These are phyloP conservation scores for Diacarnus erythraeanus DNA, from an alignment of 37 sponge, comb jelly and placozoan species.

Conservation along the genomic window DNA sequence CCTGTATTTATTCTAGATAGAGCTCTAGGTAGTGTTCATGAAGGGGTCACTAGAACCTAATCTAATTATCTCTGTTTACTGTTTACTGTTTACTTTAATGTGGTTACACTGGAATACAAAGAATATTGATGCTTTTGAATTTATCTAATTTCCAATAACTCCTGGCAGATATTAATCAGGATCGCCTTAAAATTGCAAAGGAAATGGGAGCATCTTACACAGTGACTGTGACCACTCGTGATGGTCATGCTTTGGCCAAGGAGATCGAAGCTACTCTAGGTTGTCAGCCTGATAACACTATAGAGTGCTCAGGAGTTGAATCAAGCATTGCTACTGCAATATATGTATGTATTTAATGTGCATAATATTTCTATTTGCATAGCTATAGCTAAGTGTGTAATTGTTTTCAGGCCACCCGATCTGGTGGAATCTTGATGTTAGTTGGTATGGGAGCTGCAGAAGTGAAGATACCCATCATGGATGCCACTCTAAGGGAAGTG, in stretches of 20 bases:
- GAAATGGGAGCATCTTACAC: constrained; percentile 59
- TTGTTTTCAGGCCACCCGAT: constrained; percentile 83
- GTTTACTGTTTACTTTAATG: no score
- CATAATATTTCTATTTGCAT: no score
- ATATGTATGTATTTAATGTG: constrained; percentile 71
- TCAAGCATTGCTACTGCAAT: constrained; percentile 67
- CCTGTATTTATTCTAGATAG: no score
- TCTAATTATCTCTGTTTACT: no score
- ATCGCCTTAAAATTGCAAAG: constrained; percentile 52
- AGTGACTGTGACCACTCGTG: constrained; percentile 37
- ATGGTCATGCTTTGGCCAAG: constrained; percentile 34
- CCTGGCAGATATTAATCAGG: constrained; percentile 60
- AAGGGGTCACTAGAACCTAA: no score
- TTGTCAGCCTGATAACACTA: constrained; percentile 44
- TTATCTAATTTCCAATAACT: no score
- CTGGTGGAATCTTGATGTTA: constrained; percentile 85
- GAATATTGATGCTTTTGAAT: no score
- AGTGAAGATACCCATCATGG: constrained; percentile 81
- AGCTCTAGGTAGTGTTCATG: no score
- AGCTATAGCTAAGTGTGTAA: constrained; percentile 71
- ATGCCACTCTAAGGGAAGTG: constrained; percentile 90
- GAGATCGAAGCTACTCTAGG: constrained; percentile 39
- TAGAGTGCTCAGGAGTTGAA: constrained; percentile 80
- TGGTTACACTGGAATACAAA: no score
- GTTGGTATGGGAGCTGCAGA: constrained; percentile 90